These are phyloP conservation scores for Vicugna pacos DNA, from an alignment of 2,113 vertebrate genomes.

Conservation along the genomic window DNA sequence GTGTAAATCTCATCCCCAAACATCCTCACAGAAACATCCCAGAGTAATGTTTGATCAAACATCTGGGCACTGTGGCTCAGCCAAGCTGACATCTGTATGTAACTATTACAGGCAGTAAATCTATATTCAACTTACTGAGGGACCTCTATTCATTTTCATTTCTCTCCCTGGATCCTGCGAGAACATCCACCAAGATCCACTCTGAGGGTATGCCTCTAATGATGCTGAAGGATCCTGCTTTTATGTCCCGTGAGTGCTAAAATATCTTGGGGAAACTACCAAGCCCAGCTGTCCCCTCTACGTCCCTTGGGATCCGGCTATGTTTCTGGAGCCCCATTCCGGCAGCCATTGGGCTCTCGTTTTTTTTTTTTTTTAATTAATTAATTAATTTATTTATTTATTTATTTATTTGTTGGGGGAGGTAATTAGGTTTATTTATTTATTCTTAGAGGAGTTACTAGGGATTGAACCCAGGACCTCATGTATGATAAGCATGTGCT, in stretches of 20 bases:
- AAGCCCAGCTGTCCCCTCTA: neutral
- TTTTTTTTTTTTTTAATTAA: neutral
- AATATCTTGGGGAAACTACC: neutral
- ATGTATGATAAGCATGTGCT: too few species aligned
- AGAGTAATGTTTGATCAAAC: neutral
- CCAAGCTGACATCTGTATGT: neutral
- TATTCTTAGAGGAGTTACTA: too few species aligned
- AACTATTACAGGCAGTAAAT: neutral
- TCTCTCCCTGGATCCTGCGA: neutral
- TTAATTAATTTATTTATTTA: too few species aligned
- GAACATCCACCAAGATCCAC: neutral
- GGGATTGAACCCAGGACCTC: too few species aligned
- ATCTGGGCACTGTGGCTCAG: neutral
- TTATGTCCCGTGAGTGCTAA: neutral
- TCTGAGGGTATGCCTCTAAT: neutral
- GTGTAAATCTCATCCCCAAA: neutral
- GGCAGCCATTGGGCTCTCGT: neutral
- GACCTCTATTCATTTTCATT: neutral
- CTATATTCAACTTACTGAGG: neutral
- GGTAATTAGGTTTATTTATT: too few species aligned
- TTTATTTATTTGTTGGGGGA: too few species aligned
- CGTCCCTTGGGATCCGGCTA: neutral
- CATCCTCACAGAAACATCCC: neutral
- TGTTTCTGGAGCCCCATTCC: neutral
- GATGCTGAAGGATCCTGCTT: too few species aligned